These are phyloP conservation scores for Eretmocerus hayati DNA, from an alignment of 2,888 invertebrate species.

Conservation along the genomic window DNA sequence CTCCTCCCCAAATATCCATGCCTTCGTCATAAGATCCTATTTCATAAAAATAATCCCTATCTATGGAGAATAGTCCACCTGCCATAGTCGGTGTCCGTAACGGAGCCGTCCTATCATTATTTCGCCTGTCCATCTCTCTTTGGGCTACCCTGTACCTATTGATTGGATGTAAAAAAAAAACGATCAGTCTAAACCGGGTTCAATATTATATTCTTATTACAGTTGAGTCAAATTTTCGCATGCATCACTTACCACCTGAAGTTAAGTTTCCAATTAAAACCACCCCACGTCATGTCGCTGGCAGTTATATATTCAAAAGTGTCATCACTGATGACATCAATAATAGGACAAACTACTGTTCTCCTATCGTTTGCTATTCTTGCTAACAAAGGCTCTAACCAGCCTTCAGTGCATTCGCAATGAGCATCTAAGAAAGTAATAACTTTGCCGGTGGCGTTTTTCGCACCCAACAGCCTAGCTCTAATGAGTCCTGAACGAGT, in stretches of 20 bases:
- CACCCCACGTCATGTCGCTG: conserved; percentile 99
- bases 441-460: conserved; percentile 84
- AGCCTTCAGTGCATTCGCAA: conserved; percentile 98
- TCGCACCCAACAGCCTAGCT: conserved; percentile 89
- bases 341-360: conserved; percentile 95
- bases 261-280: conserved; percentile 99
- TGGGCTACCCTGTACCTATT: conserved; percentile 93
- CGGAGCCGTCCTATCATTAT: conserved; percentile 87
- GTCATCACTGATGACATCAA: conserved; percentile 98
- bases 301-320: conserved; percentile 98
- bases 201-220: not conserved
- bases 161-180: not conserved
- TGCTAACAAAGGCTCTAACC: conserved; percentile 90
- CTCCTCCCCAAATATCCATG: conserved; percentile 99
- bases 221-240: too few relatives aligned
- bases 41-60: conserved; percentile 94
- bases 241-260: conserved; percentile 85
- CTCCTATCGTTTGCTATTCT: conserved; percentile 88
- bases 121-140: conserved; percentile 89
- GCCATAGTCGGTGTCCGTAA: conserved; percentile 97
- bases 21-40: conserved; percentile 97
- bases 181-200: not conserved
- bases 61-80: conserved; percentile 91
- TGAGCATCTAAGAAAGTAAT: conserved; percentile 97
- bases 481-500: conserved; percentile 93